These are phyloP conservation scores for Notolepis coatsorum DNA, from an alignment of 2,797 vertebrate genomes.

Conservation along the genomic window DNA sequence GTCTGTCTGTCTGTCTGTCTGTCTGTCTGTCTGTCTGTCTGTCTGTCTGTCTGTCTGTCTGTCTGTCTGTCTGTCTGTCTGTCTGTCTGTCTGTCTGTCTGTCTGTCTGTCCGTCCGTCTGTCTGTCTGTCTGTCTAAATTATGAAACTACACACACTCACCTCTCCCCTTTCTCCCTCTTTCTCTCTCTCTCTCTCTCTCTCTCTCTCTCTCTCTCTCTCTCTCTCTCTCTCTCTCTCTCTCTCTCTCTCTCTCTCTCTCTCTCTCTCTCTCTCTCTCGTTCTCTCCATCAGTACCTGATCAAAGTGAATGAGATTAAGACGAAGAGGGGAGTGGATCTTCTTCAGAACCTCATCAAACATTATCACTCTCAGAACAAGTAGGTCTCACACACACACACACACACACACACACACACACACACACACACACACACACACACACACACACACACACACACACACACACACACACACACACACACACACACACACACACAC, in stretches of 20 bases:
- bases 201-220: not conserved
- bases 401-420: not conserved
- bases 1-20: too few species aligned
- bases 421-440: not conserved
- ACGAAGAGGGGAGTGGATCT: conserved; percentile 84
- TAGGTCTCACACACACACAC: conserved; percentile 51
- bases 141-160: not conserved
- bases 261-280: too few species aligned
- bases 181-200: conserved; percentile 14
- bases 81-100: conserved; percentile 5
- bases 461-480: not conserved
- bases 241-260: conserved; percentile 2
- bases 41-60: too few species aligned
- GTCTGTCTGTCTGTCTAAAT: conserved; percentile 6
- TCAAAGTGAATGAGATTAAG: conserved; percentile 83
- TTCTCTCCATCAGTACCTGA: too few species aligned
- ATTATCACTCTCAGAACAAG: conserved; percentile 88
- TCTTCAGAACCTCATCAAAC: conserved; percentile 89
- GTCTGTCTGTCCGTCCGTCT: too few species aligned
- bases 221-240: not conserved
- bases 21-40: too few species aligned
- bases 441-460: not conserved
- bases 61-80: not conserved
- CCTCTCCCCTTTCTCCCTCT: not conserved
- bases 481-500: not conserved